These are phyloP conservation scores for Oikopleura dioica DNA, from an alignment of 23 tunicate genomes.

Conservation along the genomic window DNA sequence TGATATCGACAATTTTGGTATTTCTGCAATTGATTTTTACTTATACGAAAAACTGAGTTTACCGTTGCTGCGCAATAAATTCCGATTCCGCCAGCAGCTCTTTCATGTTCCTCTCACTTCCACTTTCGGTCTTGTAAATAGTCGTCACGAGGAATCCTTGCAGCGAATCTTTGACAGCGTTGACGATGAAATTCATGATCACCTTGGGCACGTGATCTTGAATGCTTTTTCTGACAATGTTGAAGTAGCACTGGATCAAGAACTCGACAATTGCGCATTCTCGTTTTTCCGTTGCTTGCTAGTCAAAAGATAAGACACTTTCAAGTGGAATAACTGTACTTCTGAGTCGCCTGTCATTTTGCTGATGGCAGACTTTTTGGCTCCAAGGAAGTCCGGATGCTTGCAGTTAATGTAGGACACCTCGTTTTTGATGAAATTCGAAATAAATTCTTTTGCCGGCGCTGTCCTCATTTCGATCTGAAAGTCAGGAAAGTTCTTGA, in stretches of 20 bases:
- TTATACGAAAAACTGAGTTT: too few relatives aligned
- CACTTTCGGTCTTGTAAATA: neutral
- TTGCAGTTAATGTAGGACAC: neutral
- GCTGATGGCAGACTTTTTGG: too few relatives aligned
- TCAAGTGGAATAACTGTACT: too few relatives aligned
- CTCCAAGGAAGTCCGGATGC: slow-evolving; percentile 10
- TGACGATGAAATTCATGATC: slow-evolving; percentile 5
- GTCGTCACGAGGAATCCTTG: neutral
- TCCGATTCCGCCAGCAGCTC: neutral
- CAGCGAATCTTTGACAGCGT: neutral
- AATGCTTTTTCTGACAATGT: neutral
- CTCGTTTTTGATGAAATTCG: neutral
- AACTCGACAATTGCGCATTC: neutral
- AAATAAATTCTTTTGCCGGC: neutral
- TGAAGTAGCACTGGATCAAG: neutral
- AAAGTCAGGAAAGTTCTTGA: too few relatives aligned
- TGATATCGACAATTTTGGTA: too few relatives aligned
- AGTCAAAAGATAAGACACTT: too few relatives aligned
- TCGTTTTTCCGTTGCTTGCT: neutral
- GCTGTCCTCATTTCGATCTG: neutral
- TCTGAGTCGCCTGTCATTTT: too few relatives aligned
- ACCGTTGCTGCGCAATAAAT: neutral
- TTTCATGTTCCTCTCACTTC: neutral
- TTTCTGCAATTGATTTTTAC: too few relatives aligned
- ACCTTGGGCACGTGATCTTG: slow-evolving; percentile 1